Base-by-base conservation (phyloP, 2,888 invertebrate genomes). In the Volucella inflata region DNA sequence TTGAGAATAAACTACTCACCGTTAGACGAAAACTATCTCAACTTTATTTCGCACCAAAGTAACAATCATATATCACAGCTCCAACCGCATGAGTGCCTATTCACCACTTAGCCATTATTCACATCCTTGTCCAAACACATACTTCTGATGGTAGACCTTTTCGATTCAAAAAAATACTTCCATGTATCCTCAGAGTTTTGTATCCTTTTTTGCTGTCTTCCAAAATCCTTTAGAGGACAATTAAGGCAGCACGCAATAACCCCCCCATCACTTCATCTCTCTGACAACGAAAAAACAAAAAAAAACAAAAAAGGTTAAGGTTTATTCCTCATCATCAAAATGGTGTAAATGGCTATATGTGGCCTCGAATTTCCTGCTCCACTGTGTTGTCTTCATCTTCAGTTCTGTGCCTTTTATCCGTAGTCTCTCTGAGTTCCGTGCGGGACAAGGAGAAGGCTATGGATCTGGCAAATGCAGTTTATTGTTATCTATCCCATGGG, bases 381-480 rank as follows among this genome's bases (percentile, higher is more conserved):
- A 30, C 53, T 57, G 44, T 57, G 44, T 55, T 67, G 21, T 55
- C 64, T 36, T 64, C 38, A 65, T 59, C 11, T 17, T 55, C 11
- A 21, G 21, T 4, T 2, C 21, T 4, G 4, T 21, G 3, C 3
- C 21, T 21, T 1, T 21, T 21, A 21, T 21, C 21, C 21, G 2
- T 4, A 4, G 21, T 21, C 21, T 21, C 21, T 38, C 55, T 11
- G 12, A 12, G 9, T 14, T 2, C 14, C 60, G 3, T 12, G 14
- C 16, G 42, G 6, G 8, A 36, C 8, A 11, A 9, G 4, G 21
- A 2, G 21, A 21, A 21, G 21, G 21, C 36, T 51, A 14, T 71
- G 53, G 70, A 76, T 62, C 44, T 72, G 65, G 67, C 82, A 83
- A 83, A 83, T 83, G 82, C 82, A 83, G 82, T 83, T 83, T 83